Conservation (phyloP, 2,888 invertebrate species). For the Melipona bicolor region DNA sequence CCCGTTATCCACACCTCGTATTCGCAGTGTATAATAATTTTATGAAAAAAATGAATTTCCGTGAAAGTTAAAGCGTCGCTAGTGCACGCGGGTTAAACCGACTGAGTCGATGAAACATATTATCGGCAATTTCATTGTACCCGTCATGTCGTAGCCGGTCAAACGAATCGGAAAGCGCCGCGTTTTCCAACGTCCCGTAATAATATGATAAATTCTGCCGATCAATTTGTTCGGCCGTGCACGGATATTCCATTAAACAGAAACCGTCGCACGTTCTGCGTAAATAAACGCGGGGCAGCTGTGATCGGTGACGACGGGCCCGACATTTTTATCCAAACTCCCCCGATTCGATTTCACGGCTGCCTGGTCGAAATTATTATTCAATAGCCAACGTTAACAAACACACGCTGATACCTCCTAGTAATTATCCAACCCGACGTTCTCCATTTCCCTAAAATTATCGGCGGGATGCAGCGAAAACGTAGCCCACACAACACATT, state of each 20-base stretch:
- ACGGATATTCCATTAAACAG: slow-evolving; percentile 39
- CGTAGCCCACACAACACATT: neutral
- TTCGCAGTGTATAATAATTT: neutral
- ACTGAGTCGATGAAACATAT: slow-evolving; percentile 42
- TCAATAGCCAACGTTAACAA: slow-evolving; percentile 30
- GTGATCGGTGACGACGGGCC: slow-evolving; percentile 6
- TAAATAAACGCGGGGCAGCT: slow-evolving; percentile 19
- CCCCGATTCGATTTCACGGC: slow-evolving; percentile 2
- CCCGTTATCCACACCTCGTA: neutral
- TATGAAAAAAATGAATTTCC: slow-evolving; percentile 25
- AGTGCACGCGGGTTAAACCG: neutral
- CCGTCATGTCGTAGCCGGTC: neutral
- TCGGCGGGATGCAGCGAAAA: neutral
- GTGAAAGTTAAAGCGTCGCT: slow-evolving; percentile 23
- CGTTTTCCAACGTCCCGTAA: slow-evolving; percentile 16
- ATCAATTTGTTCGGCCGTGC: slow-evolving; percentile 23
- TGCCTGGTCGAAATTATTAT: slow-evolving; percentile 39
- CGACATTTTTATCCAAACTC: slow-evolving; percentile 12
- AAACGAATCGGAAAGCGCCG: slow-evolving; percentile 26
- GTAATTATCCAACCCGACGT: slow-evolving; percentile 65
- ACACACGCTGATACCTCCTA: neutral
- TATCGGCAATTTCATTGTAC: slow-evolving; percentile 28
- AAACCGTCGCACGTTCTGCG: slow-evolving; percentile 1
- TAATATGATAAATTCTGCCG: slow-evolving; percentile 46
- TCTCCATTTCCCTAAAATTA: slow-evolving; percentile 45